Evolutionary conservation across 1,140 invertebrate genomes (phyloP).

Genomic region (Philaenus spumarius): DNA sequence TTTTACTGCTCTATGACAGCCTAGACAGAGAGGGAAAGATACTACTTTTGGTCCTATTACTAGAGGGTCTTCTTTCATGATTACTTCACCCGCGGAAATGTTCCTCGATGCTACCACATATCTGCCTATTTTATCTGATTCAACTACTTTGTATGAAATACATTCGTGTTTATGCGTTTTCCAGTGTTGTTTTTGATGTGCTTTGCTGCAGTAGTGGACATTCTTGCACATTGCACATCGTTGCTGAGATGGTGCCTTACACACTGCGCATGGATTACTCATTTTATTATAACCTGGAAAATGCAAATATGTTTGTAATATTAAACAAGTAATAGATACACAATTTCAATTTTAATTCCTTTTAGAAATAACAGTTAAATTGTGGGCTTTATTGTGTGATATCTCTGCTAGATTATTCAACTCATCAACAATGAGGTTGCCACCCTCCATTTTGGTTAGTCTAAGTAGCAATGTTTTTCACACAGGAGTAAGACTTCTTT

Average conservation of each 20-base stretch:
- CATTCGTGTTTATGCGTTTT: slow-evolving; percentile 56
- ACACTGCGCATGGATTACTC: slow-evolving; percentile 16
- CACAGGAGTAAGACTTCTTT: too few relatives aligned
- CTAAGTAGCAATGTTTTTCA: too few relatives aligned
- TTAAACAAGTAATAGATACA: background rate
- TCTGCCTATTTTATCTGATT: slow-evolving; percentile 46
- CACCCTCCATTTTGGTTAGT: too few relatives aligned
- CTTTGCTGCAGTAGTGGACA: slow-evolving; percentile 59
- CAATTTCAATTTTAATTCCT: too few relatives aligned
- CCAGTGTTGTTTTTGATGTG: slow-evolving; percentile 62
- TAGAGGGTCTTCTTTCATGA: slow-evolving; percentile 50
- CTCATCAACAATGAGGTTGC: too few relatives aligned
- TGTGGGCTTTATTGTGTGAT: too few relatives aligned
- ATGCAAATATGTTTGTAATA: background rate
- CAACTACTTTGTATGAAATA: slow-evolving; percentile 30
- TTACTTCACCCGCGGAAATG: slow-evolving; percentile 50
- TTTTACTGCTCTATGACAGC: slow-evolving; percentile 46
- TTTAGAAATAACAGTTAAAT: too few relatives aligned
- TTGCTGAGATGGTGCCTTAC: slow-evolving; percentile 12
- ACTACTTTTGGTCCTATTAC: slow-evolving; percentile 50
- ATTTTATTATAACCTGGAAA: background rate
- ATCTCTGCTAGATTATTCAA: too few relatives aligned
- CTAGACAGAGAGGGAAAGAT: slow-evolving; percentile 49
- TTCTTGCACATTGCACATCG: slow-evolving; percentile 54
- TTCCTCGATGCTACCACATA: slow-evolving; percentile 53